Conservation (phyloP, 1,140 invertebrate genomes). For the Drosophila ercepeae region DNA sequence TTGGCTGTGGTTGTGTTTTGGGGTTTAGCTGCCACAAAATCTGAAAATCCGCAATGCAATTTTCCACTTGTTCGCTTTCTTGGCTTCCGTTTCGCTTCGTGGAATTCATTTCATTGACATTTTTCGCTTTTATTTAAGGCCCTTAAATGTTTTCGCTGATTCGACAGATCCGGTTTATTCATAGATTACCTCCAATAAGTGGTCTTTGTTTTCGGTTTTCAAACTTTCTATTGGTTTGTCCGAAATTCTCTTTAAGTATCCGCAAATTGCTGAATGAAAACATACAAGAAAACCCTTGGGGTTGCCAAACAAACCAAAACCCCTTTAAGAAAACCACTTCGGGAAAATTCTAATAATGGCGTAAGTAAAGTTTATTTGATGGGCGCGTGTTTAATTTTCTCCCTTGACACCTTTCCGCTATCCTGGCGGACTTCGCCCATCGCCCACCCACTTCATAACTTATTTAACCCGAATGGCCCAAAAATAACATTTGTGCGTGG, state of each 20-base stretch:
- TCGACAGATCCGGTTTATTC: constrained; percentile 38
- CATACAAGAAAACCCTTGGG: constrained; percentile 1
- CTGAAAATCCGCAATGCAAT: constrained; percentile 62
- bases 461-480: constrained; percentile 56
- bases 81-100: constrained; percentile 11
- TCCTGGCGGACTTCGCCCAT: no score
- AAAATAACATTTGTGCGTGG: constrained; percentile 55
- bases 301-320: not conserved
- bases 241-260: no score
- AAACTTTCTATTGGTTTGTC: not conserved
- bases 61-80: constrained; percentile 59
- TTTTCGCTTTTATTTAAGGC: constrained; percentile 41
- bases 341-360: constrained; percentile 5
- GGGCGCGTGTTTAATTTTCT: constrained; percentile 63
- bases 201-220: constrained; percentile 6
- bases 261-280: constrained; percentile 2
- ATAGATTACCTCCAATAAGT: constrained; percentile 30
- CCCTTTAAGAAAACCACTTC: not conserved
- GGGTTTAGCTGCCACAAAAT: constrained; percentile 7
- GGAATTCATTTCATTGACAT: constrained; percentile 39
- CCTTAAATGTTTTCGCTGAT: constrained; percentile 63
- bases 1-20: not conserved
- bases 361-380: constrained; percentile 69
- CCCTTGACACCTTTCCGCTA: constrained; percentile 42
- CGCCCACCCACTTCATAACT: constrained; percentile 51